Base-by-base conservation (phyloP, 2,113 vertebrate species). In the Eleginops maclovinus region DNA sequence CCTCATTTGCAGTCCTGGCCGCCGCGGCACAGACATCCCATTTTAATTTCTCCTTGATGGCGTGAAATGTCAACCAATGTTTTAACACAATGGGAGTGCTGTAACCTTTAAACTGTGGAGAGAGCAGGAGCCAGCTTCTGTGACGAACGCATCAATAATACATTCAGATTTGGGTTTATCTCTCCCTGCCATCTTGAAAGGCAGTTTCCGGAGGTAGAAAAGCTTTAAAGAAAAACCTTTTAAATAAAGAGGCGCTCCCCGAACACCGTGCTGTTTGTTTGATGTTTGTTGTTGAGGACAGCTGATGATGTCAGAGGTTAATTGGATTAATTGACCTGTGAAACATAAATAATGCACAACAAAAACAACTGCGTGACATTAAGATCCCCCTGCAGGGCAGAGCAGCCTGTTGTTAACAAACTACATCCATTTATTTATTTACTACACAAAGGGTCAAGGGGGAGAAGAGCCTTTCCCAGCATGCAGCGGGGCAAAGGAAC, bases 281-380 rank as follows among this genome's bases (percentile, higher is more conserved):
- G 31, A n/a, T 36, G 6, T 36, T 7, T 7, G 31, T 36, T 36
- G 5, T 31, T 7, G 6, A 31, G 13, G 24, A 59, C 5, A 22
- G 6, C 14, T 59, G 11, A 11, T 12, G 4, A 12, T 22, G 6
- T 63, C 21, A 50, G 17, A 8, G 22, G 5, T 28, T 63, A 14
- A 54, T 54, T 41, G 5, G 4, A 55, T 22, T 8, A 31, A 31
- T 11, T 55, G 41, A 21, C 22, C 41, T 47, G 26, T 56, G 16
- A 66, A 46, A 56, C 24, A 75, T 75, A 40, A 75, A 66, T 40
- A 65, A 49, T 40, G 13, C 24, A 58, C 62, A 22, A 15, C 60
- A 1, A 28, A 28, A 72, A 46, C 72, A 55, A 43, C 22, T 49
- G 22, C n/a, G 22, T 31, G 21, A n/a, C 15, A 43, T 24, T 9